These are phyloP conservation scores for Erithacus rubecula DNA, from an alignment of 2,797 vertebrate species.

Conservation along the genomic window DNA sequence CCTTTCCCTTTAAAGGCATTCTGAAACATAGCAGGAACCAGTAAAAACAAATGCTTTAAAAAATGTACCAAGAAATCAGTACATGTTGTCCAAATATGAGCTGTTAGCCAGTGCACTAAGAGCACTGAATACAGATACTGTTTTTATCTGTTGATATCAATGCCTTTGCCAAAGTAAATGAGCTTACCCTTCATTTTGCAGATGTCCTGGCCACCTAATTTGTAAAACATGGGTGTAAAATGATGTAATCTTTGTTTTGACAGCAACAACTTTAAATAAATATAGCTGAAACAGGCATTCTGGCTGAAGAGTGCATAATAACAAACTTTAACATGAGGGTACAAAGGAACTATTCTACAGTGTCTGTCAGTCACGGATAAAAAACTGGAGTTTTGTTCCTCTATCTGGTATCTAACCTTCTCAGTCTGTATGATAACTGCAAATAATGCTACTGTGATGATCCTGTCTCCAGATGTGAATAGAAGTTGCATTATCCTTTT, in stretches of 20 bases:
- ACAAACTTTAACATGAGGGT: background rate
- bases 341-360: background rate
- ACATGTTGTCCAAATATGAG: background rate
- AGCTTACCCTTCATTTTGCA: background rate
- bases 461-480: background rate
- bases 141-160: background rate
- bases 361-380: background rate
- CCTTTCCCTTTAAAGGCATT: background rate
- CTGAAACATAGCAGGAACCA: background rate
- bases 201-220: background rate
- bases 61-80: background rate
- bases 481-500: background rate
- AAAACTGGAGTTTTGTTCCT: background rate
- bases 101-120: background rate
- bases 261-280: background rate
- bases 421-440: background rate
- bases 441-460: background rate
- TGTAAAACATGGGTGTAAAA: constrained; percentile 14
- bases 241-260: constrained; percentile 33
- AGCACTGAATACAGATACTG: background rate
- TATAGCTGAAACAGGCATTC: background rate
- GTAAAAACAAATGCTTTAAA: background rate
- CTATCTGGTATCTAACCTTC: background rate
- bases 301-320: background rate
- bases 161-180: background rate